phyloP scores from a whole-genome alignment of 2,797 vertebrate genomes.

The Erethizon dorsatum region DNA sequence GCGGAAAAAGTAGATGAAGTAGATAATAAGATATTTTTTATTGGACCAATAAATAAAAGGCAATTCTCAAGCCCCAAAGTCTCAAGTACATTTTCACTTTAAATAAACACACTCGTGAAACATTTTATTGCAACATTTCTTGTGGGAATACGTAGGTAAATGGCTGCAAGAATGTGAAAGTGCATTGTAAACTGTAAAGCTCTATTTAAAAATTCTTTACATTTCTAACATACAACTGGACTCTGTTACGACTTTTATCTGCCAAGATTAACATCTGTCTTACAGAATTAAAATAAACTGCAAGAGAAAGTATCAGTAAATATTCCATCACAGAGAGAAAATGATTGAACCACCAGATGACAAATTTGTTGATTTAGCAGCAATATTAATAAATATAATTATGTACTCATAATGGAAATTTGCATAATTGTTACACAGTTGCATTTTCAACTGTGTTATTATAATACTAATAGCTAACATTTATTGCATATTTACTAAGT shows the following conservation, averaged over 20 bases:
- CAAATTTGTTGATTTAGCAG: constrained; percentile 68
- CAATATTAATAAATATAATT: constrained; percentile 68
- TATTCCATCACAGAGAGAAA: background rate
- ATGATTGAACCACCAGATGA: constrained; percentile 39
- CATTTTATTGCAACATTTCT: constrained; percentile 81
- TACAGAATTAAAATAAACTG: constrained; percentile 65
- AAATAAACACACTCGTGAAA: constrained; percentile 79
- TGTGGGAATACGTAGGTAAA: constrained; percentile 81
- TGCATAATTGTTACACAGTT: constrained; percentile 50
- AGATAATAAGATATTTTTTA: constrained; percentile 85
- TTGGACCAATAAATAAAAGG: constrained; percentile 85
- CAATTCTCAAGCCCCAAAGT: constrained; percentile 82
- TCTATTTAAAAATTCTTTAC: constrained; percentile 71
- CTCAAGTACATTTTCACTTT: constrained; percentile 82
- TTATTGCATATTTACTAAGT: constrained; percentile 67
- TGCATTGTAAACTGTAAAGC: constrained; percentile 65
- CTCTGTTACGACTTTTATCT: background rate
- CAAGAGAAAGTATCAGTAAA: constrained; percentile 43
- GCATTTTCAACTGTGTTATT: constrained; percentile 59
- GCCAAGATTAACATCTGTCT: constrained; percentile 21
- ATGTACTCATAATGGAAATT: constrained; percentile 51
- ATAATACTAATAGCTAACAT: constrained; percentile 52
- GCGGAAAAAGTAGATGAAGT: constrained; percentile 84
- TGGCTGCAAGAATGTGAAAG: constrained; percentile 49
- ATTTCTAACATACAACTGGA: constrained; percentile 26